Conservation (phyloP, 2,797 vertebrate species). For the Chloroceryle inda region DNA sequence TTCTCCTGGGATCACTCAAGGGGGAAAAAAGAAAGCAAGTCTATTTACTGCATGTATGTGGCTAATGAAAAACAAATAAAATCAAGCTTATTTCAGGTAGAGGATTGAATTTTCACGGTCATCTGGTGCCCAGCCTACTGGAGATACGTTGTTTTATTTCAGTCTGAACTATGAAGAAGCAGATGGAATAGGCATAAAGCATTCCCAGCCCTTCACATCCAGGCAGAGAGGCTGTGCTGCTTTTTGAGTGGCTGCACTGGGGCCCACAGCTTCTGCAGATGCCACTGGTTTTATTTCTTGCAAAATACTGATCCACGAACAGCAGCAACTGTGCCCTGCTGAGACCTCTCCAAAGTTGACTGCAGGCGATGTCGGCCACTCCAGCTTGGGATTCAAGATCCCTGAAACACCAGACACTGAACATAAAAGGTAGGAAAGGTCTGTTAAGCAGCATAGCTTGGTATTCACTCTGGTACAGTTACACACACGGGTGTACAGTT, state of each 20-base stretch:
- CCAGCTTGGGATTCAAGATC: not conserved
- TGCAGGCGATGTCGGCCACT: not conserved
- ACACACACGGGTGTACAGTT: not conserved
- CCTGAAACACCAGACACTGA: not conserved
- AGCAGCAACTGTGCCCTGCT: not conserved
- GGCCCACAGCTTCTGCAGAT: not conserved
- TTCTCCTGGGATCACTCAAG: not conserved
- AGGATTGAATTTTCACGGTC: not conserved
- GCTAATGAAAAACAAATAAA: not conserved
- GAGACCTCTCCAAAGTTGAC: not conserved
- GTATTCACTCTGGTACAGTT: not conserved
- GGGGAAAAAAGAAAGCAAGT: not conserved
- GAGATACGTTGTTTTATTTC: not conserved
- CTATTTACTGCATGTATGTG: not conserved
- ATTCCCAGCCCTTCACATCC: not conserved
- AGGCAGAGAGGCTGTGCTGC: fast-evolving
- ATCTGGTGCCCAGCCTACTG: not conserved
- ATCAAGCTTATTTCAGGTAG: not conserved
- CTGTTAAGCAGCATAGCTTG: not conserved
- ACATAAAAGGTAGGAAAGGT: not conserved
- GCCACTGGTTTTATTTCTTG: not conserved
- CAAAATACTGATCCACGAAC: not conserved
- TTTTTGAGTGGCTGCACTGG: not conserved
- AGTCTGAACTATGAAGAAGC: not conserved
- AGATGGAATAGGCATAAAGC: not conserved